Base-by-base conservation (phyloP, 2,888 invertebrate genomes). In the Sturmia bella region DNA sequence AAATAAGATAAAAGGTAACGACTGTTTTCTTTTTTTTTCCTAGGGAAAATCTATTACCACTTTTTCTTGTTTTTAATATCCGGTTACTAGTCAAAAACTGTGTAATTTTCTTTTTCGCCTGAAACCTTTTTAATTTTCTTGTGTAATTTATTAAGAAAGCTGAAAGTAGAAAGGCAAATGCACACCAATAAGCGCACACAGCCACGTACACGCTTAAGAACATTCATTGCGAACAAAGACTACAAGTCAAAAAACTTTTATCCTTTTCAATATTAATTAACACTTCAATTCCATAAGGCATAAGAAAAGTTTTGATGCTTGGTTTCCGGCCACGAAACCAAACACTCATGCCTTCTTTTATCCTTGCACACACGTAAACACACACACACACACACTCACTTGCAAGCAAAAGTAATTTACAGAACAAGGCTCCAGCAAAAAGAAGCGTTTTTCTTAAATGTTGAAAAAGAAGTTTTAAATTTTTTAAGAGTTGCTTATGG, bases 181-280 rank as follows among this genome's bases (percentile, higher is more conserved):
- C 32, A 32, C 32, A 32, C 32, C 9, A 9, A 27, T 6, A 21
- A 24, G 57, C 12, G 1, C 50, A 11, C n/a, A 6, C 41, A 24
- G n/a, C n/a, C n/a, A 11, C 12, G 15, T 12, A 37, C 37, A 5
- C 1, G 0, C 15, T n/a, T n/a, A n/a, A n/a, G 6, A 50, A 39
- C 37, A 32, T 19, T n/a, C n/a, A 48, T 4, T 11, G 2, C 48
- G 1, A 54, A 56, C 24, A 63, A 73, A 74, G 21, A 70, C 80
- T 68, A 48, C 85, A 87, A 88, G 87, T 87, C 86, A 85, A 88
- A 32, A 89, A 88, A 86, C 82, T 82, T 88, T 88, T 86, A 87
- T 88, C 87, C 88, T 87, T 88, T 88, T 88, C 88, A 89, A 88
- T 88, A 88, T 88, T 88, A 88, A 88, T 88, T 88, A 88, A 88